A percentile compares a stretch with the other conserved stretches of the same genome.
phyloP scores from a whole-genome alignment of 2,113 vertebrate species.

The Rhinoderma darwinii region DNA sequence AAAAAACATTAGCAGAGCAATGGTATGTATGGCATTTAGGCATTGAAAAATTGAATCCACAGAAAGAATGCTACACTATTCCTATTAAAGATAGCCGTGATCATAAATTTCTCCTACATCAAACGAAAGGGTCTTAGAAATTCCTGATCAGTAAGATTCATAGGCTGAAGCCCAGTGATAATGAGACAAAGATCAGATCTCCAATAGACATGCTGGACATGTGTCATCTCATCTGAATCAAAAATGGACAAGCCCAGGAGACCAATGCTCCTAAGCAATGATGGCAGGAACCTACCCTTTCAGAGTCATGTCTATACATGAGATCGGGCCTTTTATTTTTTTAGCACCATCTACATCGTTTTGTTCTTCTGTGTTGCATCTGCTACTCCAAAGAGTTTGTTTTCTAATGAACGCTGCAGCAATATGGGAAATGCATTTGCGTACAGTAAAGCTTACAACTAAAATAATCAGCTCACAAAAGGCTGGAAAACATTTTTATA shows the following conservation, averaged over 20 bases:
- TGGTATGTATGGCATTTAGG: constrained; percentile 22
- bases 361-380: neutral
- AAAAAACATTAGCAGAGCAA: neutral
- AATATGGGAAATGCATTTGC: neutral
- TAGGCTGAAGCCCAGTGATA: neutral
- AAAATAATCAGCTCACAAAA: neutral
- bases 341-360: neutral
- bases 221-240: neutral
- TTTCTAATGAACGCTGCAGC: too few species aligned
- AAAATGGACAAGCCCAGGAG: neutral
- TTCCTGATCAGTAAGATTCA: neutral
- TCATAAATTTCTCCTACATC: constrained; percentile 21
- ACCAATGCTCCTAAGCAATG: neutral
- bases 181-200: neutral
- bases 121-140: neutral
- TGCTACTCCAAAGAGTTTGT: neutral
- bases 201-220: neutral
- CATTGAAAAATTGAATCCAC: neutral
- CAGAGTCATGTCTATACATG: neutral
- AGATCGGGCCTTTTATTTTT: neutral
- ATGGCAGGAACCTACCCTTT: neutral
- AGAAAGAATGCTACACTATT: neutral
- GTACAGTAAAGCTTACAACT: neutral
- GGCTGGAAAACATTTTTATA: neutral
- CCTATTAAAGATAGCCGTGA: neutral